Evolutionary conservation across 2,113 vertebrate species (phyloP).

Genomic region (Todiramphus chloris): DNA sequence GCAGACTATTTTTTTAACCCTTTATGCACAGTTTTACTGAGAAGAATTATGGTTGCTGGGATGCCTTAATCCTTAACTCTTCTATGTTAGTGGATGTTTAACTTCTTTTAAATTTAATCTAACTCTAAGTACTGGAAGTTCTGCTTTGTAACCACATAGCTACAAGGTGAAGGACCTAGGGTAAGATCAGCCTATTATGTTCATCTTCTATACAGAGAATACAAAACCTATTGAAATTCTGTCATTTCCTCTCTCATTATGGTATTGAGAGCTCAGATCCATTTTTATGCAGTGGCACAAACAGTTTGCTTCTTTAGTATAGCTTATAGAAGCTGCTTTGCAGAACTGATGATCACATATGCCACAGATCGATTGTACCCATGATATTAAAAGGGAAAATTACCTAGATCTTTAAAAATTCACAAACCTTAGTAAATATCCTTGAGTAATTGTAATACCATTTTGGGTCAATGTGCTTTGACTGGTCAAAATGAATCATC

Average conservation of each 20-base stretch:
- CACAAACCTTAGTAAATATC: neutral
- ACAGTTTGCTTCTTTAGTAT: neutral
- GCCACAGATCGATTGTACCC: constrained; percentile 28
- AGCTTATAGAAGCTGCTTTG: neutral
- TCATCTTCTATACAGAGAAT: neutral
- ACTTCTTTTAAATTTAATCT: neutral
- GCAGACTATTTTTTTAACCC: neutral
- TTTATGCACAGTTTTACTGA: neutral
- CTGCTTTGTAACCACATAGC: neutral
- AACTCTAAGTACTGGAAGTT: neutral
- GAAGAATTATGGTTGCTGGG: neutral
- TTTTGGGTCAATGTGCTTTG: neutral
- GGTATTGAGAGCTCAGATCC: neutral
- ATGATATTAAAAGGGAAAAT: constrained; percentile 2
- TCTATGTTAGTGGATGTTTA: neutral
- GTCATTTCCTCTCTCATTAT: constrained; percentile 10
- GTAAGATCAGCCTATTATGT: neutral
- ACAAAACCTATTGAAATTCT: constrained; percentile 15
- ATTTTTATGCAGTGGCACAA: neutral
- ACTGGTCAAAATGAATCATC: neutral
- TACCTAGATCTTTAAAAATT: constrained; percentile 21
- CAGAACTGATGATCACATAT: neutral
- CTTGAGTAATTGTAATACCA: constrained; percentile 20
- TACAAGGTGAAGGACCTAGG: neutral
- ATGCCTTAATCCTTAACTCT: neutral